These are phyloP conservation scores for Kryptolebias ocellatus DNA, from an alignment of 2,797 vertebrate genomes.

Conservation along the genomic window DNA sequence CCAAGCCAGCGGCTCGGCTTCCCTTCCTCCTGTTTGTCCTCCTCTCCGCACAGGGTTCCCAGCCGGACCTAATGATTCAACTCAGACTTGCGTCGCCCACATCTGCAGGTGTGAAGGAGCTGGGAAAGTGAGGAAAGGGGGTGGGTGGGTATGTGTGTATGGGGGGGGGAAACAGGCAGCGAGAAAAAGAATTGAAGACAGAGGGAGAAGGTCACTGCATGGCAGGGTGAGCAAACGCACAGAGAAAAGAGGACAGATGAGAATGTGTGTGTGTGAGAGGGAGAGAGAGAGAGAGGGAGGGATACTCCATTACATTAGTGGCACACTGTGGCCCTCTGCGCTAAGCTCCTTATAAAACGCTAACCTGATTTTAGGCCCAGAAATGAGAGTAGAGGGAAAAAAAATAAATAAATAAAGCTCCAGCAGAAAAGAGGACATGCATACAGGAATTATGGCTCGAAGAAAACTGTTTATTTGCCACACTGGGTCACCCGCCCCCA, in stretches of 20 bases:
- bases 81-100: constrained; percentile 54
- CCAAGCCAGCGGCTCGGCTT: constrained; percentile 27
- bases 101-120: constrained; percentile 57
- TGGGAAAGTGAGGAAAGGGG: constrained; percentile 13
- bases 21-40: constrained; percentile 37
- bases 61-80: constrained; percentile 54
- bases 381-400: constrained; percentile 77
- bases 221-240: constrained; percentile 67
- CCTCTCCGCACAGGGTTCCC: constrained; percentile 28
- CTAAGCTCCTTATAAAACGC: constrained; percentile 85
- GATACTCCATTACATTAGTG: constrained; percentile 80
- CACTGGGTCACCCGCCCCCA: constrained; percentile 22
- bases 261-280: constrained; percentile 41
- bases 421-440: constrained; percentile 74
- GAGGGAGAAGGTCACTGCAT: constrained; percentile 70
- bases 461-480: constrained; percentile 55
- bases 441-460: constrained; percentile 55
- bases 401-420: constrained; percentile 63
- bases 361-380: constrained; percentile 84
- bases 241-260: constrained; percentile 74
- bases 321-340: constrained; percentile 79
- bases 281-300: constrained; percentile 54
- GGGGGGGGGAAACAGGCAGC: constrained; percentile 19
- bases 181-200: constrained; percentile 35
- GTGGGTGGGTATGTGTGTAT: too few relatives aligned